These are phyloP conservation scores for Rhopilema esculentum DNA, from an alignment of 30 jellyfish, hydroid and myxozoan genomes.

Conservation along the genomic window DNA sequence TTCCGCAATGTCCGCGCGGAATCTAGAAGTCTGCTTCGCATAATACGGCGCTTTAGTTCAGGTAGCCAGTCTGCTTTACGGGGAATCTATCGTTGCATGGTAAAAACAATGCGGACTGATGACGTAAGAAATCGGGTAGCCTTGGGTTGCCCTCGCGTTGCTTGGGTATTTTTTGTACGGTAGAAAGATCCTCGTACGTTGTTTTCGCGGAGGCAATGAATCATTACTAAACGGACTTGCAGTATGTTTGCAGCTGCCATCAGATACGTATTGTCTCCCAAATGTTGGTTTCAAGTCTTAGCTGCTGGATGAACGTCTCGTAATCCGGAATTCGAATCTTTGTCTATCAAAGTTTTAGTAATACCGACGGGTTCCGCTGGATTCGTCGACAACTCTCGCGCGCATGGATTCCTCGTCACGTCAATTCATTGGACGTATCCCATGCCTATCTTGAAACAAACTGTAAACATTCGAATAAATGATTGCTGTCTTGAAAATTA, in stretches of 20 bases:
- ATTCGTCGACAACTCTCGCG: conserved; percentile 68
- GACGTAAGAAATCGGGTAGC: conserved; percentile 80
- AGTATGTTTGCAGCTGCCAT: conserved; percentile 84
- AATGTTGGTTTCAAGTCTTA: conserved; percentile 63
- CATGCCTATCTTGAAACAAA: conserved; percentile 64
- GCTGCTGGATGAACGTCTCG: conserved; percentile 57
- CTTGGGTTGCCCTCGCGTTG: background rate
- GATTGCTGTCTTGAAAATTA: conserved; percentile 71
- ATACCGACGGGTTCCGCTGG: conserved; percentile 73
- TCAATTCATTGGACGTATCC: conserved; percentile 66
- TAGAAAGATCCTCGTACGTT: conserved; percentile 61
- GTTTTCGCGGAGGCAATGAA: conserved; percentile 81
- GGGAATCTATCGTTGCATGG: conserved; percentile 83
- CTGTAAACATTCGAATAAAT: conserved; percentile 71
- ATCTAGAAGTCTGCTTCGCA: conserved; percentile 87
- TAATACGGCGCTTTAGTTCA: conserved; percentile 74
- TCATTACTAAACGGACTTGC: conserved; percentile 75
- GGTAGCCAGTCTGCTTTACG: conserved; percentile 90
- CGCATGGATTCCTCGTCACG: conserved; percentile 74
- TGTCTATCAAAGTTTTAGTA: conserved; percentile 77
- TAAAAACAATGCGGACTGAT: conserved; percentile 84
- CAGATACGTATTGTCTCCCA: conserved; percentile 80
- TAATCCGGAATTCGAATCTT: conserved; percentile 72
- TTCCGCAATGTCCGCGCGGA: conserved; percentile 89
- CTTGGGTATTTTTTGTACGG: conserved; percentile 60